Evolutionary conservation across 1,140 invertebrate species (phyloP), one percentile per base, ranked within the genome.

Genomic region (Drosophila ohnishii): DNA sequence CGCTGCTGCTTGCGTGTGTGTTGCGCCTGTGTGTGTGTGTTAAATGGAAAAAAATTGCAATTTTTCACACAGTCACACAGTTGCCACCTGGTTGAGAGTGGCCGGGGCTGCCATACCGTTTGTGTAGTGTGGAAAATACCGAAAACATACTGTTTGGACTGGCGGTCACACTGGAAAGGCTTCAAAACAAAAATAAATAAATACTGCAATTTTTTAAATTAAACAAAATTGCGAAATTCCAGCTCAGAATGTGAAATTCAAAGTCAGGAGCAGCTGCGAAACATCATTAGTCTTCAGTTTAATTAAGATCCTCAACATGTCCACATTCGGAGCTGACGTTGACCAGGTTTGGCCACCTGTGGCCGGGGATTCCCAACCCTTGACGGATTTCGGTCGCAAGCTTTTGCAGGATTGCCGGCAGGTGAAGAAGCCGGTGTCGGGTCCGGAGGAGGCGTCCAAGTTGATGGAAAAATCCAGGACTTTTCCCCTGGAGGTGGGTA

Each of bases 401-500:
- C 32, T 80, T 32, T 19, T 85, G 16, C 9, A 67, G 22, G 25
- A 66, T 34, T 85, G 81, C 48, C 57, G 40, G 30, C 5, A 50
- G 13, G 7, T 74, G 9, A 19, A 70, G 35, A 58, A 70, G 9
- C 81, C 81, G 0, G 45, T 56, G 14, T 5, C 50, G 5, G 69
- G 56, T 2, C 14, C 19, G 0, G 32, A 66, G 0, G 45, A 76
- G 8, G n/a, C 62, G 0, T 0, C 4, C 0, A 35, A 47, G 0
- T 40, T 86, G 7, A 60, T 77, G 51, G 16, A 9, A 0, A 69
- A 40, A 11, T 84, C 81, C 11, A 28, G 1, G 1, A 25, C 67
- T 1, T 85, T 85, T 71, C 78, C 82, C 3, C 34, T 85, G 3
- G 37, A 59, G 75, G 79, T 82, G 19, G n/a, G 66, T 62, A 32